Evolutionary conservation across 2,113 vertebrate genomes (phyloP), one percentile per base, ranked within the genome.

Genomic region (Phainopepla nitens): DNA sequence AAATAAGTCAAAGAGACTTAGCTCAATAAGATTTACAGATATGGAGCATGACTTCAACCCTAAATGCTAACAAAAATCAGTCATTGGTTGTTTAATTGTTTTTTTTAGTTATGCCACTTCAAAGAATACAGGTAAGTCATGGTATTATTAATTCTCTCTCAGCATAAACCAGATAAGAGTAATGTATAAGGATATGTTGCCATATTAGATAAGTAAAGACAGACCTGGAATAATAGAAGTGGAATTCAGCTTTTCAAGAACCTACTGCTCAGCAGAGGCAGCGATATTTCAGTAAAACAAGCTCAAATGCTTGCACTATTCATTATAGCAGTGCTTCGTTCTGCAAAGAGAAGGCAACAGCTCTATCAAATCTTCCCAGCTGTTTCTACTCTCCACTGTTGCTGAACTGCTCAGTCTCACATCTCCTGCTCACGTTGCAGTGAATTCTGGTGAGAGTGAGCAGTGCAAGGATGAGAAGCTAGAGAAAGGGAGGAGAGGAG

Each of bases 1-100:
- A 97, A 98, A 96, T 96, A 98, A 97, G 97, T 97, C 97, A 96
- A 94, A 97, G 93, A 90, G 87, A 94, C 94, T 97, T 94, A 96
- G 89, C 87, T 94, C 65, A 90, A 16, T 51, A 95, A 97, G 97
- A 98, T 97, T 97, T 97, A 97, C 96, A 66, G 20, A 54, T 72
- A 76, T 90, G 62, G 71, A 95, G 84, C 66, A 29, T 92, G 72
- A 94, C 86, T 92, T 92, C 86, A 77, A 84, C 83, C 89, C 66
- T 73, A 42, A 94, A 96, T 83, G 71, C 57, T 91, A 82, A 95
- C 35, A 87, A 92, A 97, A 96, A 82, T 95, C 81, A 95, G 42
- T 36, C 47, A 42, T 11, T 62, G 3, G 5, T 57, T 62, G 35
- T 23, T 71, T 68, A 16, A 16, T 70, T 61, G 9, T 58, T 44